A percentile compares a stretch with the other conserved stretches of the same genome.
Conservation (phyloP, 2,113 vertebrate species). For the Calyptomena viridis region DNA sequence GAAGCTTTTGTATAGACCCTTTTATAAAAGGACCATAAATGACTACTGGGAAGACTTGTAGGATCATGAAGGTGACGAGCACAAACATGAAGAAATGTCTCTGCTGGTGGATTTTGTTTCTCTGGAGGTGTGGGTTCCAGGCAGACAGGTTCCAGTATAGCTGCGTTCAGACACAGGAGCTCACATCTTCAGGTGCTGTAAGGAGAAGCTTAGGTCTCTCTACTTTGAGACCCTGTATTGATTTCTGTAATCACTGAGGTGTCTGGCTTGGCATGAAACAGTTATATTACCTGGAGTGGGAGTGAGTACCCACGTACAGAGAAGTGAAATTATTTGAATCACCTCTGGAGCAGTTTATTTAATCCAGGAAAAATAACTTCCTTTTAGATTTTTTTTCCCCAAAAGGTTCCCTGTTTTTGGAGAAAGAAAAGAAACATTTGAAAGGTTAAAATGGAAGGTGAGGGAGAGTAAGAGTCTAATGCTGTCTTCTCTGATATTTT, state of each 20-base stretch:
- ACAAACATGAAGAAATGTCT: background rate
- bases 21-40: background rate
- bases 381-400: background rate
- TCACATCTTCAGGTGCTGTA: background rate
- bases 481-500: background rate
- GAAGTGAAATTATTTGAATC: background rate
- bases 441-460: background rate
- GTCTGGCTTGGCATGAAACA: background rate
- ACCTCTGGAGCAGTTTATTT: background rate
- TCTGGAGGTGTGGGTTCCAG: background rate
- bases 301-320: background rate
- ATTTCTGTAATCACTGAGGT: background rate
- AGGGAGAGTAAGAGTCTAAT: background rate
- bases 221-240: background rate
- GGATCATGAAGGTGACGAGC: background rate
- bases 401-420: background rate
- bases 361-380: background rate
- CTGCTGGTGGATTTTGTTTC: background rate
- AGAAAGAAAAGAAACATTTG: background rate
- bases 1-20: background rate
- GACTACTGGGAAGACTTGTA: background rate
- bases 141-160: background rate
- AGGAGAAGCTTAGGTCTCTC: background rate
- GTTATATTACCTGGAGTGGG: background rate
- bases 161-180: background rate